Conservation (phyloP, 2,797 vertebrate genomes). For the Rhynchonycteris naso region DNA sequence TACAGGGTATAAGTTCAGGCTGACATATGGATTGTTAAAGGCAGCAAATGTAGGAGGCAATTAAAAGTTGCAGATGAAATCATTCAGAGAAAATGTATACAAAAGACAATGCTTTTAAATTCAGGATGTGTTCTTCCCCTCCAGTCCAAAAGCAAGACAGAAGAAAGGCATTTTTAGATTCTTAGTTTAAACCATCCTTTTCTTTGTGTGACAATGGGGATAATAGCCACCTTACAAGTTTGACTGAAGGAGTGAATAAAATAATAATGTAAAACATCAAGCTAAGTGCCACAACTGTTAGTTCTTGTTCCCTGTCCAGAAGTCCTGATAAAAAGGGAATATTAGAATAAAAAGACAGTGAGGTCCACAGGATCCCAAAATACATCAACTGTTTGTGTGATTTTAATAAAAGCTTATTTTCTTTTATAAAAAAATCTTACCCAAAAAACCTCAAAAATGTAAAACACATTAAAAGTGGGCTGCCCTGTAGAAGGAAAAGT, state of each 20-base stretch:
- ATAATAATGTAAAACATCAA: constrained; percentile 26
- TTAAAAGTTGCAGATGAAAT: not conserved
- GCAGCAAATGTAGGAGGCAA: not conserved
- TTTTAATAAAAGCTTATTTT: constrained; percentile 45
- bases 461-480: not conserved
- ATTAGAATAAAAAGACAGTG: not conserved
- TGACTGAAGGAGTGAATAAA: constrained; percentile 47
- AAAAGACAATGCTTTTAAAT: constrained; percentile 41
- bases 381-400: not conserved
- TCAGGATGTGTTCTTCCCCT: not conserved
- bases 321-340: constrained; percentile 18
- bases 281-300: not conserved
- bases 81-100: constrained; percentile 17
- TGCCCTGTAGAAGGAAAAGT: not conserved
- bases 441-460: not conserved
- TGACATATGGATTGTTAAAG: not conserved
- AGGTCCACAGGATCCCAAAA: not conserved
- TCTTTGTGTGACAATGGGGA: not conserved
- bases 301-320: not conserved
- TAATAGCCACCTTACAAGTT: constrained; percentile 4
- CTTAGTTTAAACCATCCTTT: not conserved
- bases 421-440: not conserved
- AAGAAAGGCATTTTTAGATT: constrained; percentile 36
- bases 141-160: constrained; percentile 2
- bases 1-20: not conserved